Base-by-base conservation (phyloP, 2,888 invertebrate species). In the Lacanobia wlatinum region DNA sequence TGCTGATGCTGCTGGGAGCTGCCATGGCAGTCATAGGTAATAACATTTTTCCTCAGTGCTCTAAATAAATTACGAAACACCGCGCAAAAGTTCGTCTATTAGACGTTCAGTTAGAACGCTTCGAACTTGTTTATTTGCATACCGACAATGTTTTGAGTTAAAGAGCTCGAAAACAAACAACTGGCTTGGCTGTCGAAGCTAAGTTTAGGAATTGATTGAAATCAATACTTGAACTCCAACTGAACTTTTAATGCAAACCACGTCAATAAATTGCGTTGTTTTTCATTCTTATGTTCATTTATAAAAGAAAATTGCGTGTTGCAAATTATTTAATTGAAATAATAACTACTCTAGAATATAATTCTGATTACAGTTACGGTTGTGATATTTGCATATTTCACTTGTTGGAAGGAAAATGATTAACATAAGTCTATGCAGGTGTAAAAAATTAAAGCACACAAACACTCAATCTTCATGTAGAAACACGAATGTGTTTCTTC, bases 11-110 rank as follows among this genome's bases (percentile, higher is more conserved):
- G 82, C 96, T 99, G 59, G 99, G 99, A 34, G 98, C 98, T 71
- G 98, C 98, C 70, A 99, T 99, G 99, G 98, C 99, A 53, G 98
- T 98, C 55, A 97, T 99, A 92, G 99, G 99, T 98, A 79, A 68
- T 16, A 10, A 38, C 9, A 61, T 46, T 43, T 40, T 50, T 0
- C 10, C 18, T 46, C 9, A 46, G 16, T 23, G 43, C 1, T n/a
- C 9, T 52, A 23, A 56, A 34, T 7, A 43, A 21, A 34, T n/a
- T 50, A 28, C 7, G 21, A 23, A 40, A 28, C 28, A 0, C 12
- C 14, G 5, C 8, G 34, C 50, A 43, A 50, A 56, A 56, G 6
- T 23, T 73, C 12, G 1, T 53, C 12, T 43, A 69, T 55, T n/a
- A 68, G 21, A 73, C 63, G n/a, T 56, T 18, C 10, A 10, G 43